A percentile compares a stretch with the other conserved stretches of the same genome.
These are phyloP conservation scores for Drosophila equinoxialis DNA, from an alignment of 1,140 invertebrate species.

Conservation along the genomic window DNA sequence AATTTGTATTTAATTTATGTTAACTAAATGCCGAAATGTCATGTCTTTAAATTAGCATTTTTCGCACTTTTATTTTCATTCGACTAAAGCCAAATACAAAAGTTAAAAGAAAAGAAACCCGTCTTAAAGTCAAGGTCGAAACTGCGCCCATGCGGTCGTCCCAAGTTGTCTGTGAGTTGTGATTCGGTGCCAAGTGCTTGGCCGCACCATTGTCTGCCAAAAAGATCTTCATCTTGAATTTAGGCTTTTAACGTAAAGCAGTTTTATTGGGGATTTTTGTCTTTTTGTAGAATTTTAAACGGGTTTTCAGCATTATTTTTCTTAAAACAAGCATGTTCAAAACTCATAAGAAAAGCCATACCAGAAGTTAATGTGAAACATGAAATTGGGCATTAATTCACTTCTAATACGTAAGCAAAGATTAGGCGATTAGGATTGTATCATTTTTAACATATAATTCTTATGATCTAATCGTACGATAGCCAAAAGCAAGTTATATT, in stretches of 20 bases:
- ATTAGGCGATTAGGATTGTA: not conserved
- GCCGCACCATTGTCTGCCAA: slow-evolving; percentile 52
- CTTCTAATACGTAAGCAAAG: slow-evolving; percentile 8
- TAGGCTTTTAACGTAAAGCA: slow-evolving; percentile 29
- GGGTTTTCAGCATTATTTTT: not conserved
- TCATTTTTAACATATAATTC: not conserved
- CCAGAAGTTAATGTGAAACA: not conserved
- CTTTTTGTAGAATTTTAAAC: slow-evolving; percentile 41
- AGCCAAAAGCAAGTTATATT: too few species aligned
- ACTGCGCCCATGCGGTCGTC: slow-evolving; percentile 54
- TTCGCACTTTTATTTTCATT: slow-evolving; percentile 74
- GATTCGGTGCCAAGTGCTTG: slow-evolving; percentile 62
- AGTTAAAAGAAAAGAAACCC: slow-evolving; percentile 46
- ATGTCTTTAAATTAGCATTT: slow-evolving; percentile 55
- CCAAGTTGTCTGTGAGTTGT: slow-evolving; percentile 26
- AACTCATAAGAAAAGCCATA: not conserved
- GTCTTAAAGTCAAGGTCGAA: slow-evolving; percentile 70
- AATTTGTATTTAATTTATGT: slow-evolving; percentile 62
- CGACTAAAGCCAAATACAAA: slow-evolving; percentile 25
- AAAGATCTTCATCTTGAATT: slow-evolving; percentile 50
- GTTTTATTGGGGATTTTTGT: slow-evolving; percentile 35
- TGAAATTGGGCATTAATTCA: not conserved
- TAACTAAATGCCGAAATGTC: slow-evolving; percentile 54
- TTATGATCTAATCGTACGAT: not conserved
- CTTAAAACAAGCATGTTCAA: not conserved